Conservation (phyloP, 2,888 invertebrate genomes). For the Adelognathus sp. region DNA sequence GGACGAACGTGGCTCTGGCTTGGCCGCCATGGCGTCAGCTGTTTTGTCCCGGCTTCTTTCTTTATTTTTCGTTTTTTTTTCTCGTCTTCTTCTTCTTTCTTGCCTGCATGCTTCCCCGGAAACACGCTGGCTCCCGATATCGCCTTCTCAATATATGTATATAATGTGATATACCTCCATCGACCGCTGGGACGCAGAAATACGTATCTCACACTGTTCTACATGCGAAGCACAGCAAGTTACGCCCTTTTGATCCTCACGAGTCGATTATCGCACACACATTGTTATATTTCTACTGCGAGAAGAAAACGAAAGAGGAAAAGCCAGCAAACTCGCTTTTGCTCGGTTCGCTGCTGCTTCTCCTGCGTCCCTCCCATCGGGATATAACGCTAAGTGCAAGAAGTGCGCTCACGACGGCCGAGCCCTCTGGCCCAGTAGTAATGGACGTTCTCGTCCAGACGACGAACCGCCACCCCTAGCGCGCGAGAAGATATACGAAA, state of each 20-base stretch:
- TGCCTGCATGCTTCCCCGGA: slow-evolving; percentile 48
- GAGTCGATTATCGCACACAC: too few relatives aligned
- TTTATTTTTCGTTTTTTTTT: slow-evolving; percentile 72
- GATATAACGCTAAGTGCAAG: slow-evolving; percentile 60
- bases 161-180: slow-evolving; percentile 6
- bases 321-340: slow-evolving; percentile 57
- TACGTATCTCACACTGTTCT: too few relatives aligned
- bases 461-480: slow-evolving; percentile 32
- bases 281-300: slow-evolving; percentile 23
- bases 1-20: slow-evolving; percentile 63
- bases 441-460: slow-evolving; percentile 55
- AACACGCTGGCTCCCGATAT: slow-evolving; percentile 55
- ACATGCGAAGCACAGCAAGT: too few relatives aligned
- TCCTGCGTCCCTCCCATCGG: slow-evolving; percentile 23
- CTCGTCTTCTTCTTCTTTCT: slow-evolving; percentile 56
- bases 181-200: too few relatives aligned
- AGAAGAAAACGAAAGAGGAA: slow-evolving; percentile 42
- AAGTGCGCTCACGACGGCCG: slow-evolving; percentile 50
- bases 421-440: slow-evolving; percentile 48
- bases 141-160: slow-evolving; percentile 43
- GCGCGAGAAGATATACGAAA: slow-evolving; percentile 50
- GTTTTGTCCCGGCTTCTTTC: slow-evolving; percentile 75
- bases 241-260: too few relatives aligned
- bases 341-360: slow-evolving; percentile 51
- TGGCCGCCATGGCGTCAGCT: slow-evolving; percentile 78